Conservation (phyloP, 1,140 invertebrate genomes). For the Ruditapes philippinarum region DNA sequence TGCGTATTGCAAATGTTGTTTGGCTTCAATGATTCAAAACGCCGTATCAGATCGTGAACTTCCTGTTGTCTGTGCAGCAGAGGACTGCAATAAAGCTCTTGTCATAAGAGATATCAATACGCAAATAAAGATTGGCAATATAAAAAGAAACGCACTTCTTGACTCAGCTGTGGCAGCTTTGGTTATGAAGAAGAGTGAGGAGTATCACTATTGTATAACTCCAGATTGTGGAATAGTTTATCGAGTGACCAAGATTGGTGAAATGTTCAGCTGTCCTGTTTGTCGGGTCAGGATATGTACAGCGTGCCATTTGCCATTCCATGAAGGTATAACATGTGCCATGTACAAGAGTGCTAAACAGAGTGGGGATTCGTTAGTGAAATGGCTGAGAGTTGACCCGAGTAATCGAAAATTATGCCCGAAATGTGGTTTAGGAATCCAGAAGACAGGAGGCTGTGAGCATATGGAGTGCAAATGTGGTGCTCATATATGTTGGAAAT, state of each 20-base stretch:
- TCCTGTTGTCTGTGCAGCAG: constrained; percentile 76
- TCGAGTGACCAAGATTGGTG: constrained; percentile 61
- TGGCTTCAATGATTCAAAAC: constrained; percentile 69
- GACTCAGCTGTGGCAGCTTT: constrained; percentile 67
- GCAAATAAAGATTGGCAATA: constrained; percentile 44
- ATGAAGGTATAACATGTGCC: constrained; percentile 78
- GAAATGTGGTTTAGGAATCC: constrained; percentile 74
- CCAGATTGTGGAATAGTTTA: constrained; percentile 81
- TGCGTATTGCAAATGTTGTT: constrained; percentile 79
- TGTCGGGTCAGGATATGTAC: constrained; percentile 77
- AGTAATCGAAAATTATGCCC: constrained; percentile 76
- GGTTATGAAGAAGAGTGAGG: constrained; percentile 66
- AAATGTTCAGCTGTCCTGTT: constrained; percentile 72
- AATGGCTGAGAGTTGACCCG: constrained; percentile 68
- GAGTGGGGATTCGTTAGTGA: constrained; percentile 37
- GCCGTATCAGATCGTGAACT: constrained; percentile 68
- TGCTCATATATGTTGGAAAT: constrained; percentile 79
- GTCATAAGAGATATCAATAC: constrained; percentile 73
- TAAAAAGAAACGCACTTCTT: constrained; percentile 55
- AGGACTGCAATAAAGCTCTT: constrained; percentile 74
- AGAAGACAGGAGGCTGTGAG: constrained; percentile 79
- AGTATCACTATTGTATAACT: constrained; percentile 77
- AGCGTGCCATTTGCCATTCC: constrained; percentile 73
- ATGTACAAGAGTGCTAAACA: constrained; percentile 69
- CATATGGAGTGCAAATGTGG: constrained; percentile 76